Conservation (phyloP, 2,113 vertebrate genomes). For the Etheostoma cragini region DNA sequence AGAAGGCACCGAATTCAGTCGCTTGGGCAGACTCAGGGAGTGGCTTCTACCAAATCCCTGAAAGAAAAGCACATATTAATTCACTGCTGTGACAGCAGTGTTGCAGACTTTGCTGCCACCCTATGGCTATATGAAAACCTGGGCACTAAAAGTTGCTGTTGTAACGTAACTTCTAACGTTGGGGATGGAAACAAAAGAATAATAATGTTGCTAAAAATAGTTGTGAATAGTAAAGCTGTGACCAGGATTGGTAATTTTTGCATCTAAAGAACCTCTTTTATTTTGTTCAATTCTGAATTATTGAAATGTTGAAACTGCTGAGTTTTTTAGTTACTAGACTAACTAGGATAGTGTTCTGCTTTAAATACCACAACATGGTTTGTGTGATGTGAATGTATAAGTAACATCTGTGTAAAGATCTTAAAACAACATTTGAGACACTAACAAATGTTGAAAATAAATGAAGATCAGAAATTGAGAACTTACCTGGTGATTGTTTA, state of each 20-base stretch:
- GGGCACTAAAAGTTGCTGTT: neutral
- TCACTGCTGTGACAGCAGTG: neutral
- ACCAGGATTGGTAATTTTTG: neutral
- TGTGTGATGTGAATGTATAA: neutral
- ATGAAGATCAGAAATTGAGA: neutral
- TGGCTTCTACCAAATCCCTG: conserved; percentile 78
- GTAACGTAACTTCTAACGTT: too few relatives aligned
- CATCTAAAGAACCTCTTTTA: neutral
- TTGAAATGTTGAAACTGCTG: too few relatives aligned
- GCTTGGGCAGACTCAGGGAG: conserved; percentile 86
- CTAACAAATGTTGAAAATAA: neutral
- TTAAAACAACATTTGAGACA: neutral
- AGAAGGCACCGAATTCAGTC: conserved; percentile 66
- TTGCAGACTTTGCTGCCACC: conserved; percentile 78
- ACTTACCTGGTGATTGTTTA: conserved; percentile 65
- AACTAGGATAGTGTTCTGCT: neutral
- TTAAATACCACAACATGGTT: neutral
- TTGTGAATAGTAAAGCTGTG: too few relatives aligned
- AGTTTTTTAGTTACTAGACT: neutral
- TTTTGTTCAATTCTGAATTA: too few relatives aligned
- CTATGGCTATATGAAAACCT: conserved; percentile 50
- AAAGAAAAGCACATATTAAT: conserved; percentile 36
- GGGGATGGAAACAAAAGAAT: neutral
- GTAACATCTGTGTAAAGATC: neutral
- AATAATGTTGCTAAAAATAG: neutral